Evolutionary conservation across 2,797 vertebrate genomes (phyloP), one percentile per base, ranked within the genome.

Genomic region (Coregonus ussuriensis): DNA sequence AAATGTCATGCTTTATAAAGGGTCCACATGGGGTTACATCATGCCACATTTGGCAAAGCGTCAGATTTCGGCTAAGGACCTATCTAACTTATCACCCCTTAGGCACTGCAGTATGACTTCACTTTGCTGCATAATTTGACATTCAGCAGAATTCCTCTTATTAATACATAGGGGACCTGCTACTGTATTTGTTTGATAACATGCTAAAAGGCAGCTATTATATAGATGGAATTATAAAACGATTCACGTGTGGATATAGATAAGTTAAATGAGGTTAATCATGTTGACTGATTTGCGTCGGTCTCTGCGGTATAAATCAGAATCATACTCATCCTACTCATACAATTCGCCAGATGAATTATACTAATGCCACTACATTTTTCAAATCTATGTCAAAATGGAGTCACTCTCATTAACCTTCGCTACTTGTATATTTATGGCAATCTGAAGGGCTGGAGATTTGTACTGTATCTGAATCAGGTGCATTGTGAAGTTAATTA

Each of bases 281-380:
- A 70, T 65, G n/a, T 73, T 66, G 77, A 65, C 71, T 72, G 54
- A 63, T 77, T 84, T 81, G 71, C 37, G 79, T 81, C 13, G 1
- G 18, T 14, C 7, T 56, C 2, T 0, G 4, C 16, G 21, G 35
- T 25, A 65, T 81, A 69, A 74, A 79, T 66, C 68, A 31, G 6
- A 77, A 69, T 29, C 16, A 14, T 25, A 53, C 56, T 56, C 4
- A 72, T 67, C 16, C 16, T 21, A 54, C 56, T 54, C 4, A 72
- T 77, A 63, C 31, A 62, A 56, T 82, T 56, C 47, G 74, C 29
- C 41, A n/a, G 59, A 37, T 76, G 65, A 80, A 59, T 78, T 69
- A 21, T 37, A 9, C 33, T 69, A 4, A 83, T 74, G 16, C 70
- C 70, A 21, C 69, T 29, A 47, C 11, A 51, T 77, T 73, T 78